Conservation (phyloP, 2,113 vertebrate species). For the Mus spicilegus region DNA sequence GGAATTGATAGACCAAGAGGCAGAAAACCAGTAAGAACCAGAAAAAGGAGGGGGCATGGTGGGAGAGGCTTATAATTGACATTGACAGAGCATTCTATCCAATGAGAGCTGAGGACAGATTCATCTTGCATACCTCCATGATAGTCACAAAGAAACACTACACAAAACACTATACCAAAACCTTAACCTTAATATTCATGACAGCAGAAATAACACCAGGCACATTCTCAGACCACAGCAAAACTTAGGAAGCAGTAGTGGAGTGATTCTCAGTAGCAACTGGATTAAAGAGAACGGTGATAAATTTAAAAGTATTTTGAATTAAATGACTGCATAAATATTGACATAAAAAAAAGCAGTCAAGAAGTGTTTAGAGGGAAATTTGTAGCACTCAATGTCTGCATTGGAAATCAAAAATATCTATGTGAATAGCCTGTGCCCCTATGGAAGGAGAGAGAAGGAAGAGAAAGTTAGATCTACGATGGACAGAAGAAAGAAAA, state of each 20-base stretch:
- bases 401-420: slow-evolving; percentile 27
- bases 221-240: neutral
- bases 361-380: neutral
- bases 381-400: neutral
- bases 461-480: slow-evolving; percentile 33
- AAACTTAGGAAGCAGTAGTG: slow-evolving; percentile 21
- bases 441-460: slow-evolving; percentile 1
- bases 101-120: neutral
- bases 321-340: slow-evolving; percentile 44
- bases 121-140: neutral
- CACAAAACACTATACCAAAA: neutral
- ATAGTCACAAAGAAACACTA: neutral
- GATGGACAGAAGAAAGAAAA: neutral
- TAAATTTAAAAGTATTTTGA: slow-evolving; percentile 42
- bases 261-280: slow-evolving; percentile 2
- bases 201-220: neutral
- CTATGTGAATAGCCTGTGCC: neutral
- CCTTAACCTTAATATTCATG: neutral
- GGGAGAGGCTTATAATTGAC: neutral
- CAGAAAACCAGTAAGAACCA: slow-evolving; percentile 28
- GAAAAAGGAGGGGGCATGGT: neutral
- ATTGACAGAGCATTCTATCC: neutral
- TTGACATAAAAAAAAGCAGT: neutral
- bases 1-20: neutral
- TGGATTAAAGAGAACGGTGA: neutral